These are phyloP conservation scores for Enteromius fasciolatus DNA, from an alignment of 2,797 vertebrate genomes.

Conservation along the genomic window DNA sequence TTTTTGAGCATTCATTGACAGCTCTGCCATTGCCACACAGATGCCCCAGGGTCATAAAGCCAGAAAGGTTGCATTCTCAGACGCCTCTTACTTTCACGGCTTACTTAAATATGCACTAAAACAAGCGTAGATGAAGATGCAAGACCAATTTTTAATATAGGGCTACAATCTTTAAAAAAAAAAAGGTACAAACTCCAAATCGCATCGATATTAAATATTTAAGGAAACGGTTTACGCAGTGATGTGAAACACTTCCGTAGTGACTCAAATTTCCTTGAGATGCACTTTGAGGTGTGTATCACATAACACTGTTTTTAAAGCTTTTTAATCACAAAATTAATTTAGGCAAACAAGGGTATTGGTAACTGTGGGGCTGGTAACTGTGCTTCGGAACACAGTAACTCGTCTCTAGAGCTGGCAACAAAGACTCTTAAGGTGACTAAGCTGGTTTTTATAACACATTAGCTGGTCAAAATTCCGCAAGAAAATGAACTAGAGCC, in stretches of 20 bases:
- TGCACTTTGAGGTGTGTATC: not conserved
- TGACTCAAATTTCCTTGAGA: not conserved
- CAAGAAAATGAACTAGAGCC: not conserved
- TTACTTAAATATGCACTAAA: not conserved
- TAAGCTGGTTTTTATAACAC: not conserved
- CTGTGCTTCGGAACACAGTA: not conserved
- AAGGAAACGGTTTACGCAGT: not conserved
- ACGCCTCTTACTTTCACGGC: not conserved
- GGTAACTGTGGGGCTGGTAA: too few relatives aligned
- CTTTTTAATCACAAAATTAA: not conserved
- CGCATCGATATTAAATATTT: not conserved
- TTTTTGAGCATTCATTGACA: constrained; percentile 19
- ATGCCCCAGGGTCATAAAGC: constrained; percentile 51
- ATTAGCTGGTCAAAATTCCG: not conserved
- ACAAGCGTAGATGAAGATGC: not conserved
- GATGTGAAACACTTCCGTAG: constrained; percentile 13
- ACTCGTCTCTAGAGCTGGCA: not conserved
- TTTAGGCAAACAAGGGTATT: not conserved
- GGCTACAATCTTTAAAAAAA: too few relatives aligned
- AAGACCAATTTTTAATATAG: not conserved
- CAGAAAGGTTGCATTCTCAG: not conserved
- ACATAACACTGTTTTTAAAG: not conserved
- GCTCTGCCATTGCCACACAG: not conserved
- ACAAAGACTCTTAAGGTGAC: not conserved
- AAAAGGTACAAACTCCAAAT: not conserved